phyloP scores from a whole-genome alignment of 2,113 vertebrate species.

The Canis aureus region DNA sequence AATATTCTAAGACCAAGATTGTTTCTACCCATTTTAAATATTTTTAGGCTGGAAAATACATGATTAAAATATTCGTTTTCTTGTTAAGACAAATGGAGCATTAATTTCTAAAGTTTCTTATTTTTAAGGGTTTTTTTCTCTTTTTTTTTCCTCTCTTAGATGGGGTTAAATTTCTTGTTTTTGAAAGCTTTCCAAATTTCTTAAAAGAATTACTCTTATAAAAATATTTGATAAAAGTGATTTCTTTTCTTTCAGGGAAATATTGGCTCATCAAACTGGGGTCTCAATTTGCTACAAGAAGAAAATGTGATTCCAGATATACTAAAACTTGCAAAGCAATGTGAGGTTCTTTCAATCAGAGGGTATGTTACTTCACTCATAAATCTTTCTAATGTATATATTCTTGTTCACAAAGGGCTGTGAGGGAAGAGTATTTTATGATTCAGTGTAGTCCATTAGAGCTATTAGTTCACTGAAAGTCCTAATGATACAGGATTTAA shows the following conservation, averaged over 20 bases:
- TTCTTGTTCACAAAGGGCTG: neutral
- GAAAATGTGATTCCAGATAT: conserved; percentile 99
- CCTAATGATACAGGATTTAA: neutral
- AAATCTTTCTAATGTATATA: conserved; percentile 17
- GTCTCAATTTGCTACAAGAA: conserved; percentile 98
- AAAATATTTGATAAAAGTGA: conserved; percentile 49
- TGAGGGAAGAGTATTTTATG: neutral
- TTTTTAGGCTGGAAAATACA: conserved; percentile 48
- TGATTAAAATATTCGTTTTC: conserved; percentile 39
- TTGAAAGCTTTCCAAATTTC: conserved; percentile 47
- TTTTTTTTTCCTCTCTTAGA: neutral
- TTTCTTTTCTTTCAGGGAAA: conserved; percentile 92
- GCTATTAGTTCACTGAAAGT: conserved; percentile 13
- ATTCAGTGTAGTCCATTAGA: neutral
- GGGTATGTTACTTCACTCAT: conserved; percentile 89
- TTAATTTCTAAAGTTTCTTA: neutral
- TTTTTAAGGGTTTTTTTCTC: conserved; percentile 34
- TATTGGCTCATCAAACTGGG: conserved; percentile 99
- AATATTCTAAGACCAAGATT: conserved; percentile 38
- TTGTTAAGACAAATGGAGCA: conserved; percentile 30
- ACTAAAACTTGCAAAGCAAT: conserved; percentile 94
- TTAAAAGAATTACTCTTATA: conserved; percentile 15
- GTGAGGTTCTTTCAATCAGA: conserved; percentile 97
- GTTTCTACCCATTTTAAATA: conserved; percentile 25
- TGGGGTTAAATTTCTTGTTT: conserved; percentile 34